These are phyloP conservation scores for Eretmochelys imbricata DNA, from an alignment of 2,113 vertebrate genomes.

Conservation along the genomic window DNA sequence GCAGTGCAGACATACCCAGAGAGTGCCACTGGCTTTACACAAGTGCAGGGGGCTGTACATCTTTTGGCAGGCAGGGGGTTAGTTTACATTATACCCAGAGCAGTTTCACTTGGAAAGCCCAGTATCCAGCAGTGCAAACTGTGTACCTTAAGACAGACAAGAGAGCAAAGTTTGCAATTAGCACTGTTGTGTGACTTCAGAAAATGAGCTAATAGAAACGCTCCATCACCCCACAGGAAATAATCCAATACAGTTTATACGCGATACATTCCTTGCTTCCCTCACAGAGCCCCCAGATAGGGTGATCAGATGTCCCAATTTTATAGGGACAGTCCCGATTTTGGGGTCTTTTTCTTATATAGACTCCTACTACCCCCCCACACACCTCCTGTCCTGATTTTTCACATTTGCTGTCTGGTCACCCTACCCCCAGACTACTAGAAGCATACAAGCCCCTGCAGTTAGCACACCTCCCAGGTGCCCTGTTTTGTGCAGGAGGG, in stretches of 20 bases:
- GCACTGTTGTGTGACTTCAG: background rate
- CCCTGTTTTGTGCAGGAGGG: no score
- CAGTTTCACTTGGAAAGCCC: background rate
- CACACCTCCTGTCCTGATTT: no score
- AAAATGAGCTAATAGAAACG: background rate
- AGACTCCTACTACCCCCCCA: no score
- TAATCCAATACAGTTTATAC: background rate
- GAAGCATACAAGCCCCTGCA: background rate
- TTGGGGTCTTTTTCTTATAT: no score
- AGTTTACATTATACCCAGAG: background rate
- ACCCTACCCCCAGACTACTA: background rate
- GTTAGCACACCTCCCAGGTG: background rate
- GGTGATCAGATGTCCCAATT: no score
- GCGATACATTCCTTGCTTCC: background rate
- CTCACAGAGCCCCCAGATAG: background rate
- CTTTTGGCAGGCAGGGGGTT: background rate
- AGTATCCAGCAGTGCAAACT: background rate
- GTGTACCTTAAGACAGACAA: background rate
- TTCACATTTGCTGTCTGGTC: no score
- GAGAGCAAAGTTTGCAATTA: background rate
- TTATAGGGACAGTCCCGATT: no score
- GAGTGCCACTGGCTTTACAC: background rate
- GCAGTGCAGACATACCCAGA: background rate
- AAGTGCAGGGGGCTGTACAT: background rate
- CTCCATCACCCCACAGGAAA: background rate